A percentile compares a stretch with the other conserved stretches of the same genome.
phyloP scores from a whole-genome alignment of 2,797 vertebrate species.

The Parauchenoglanis ngamensis region DNA sequence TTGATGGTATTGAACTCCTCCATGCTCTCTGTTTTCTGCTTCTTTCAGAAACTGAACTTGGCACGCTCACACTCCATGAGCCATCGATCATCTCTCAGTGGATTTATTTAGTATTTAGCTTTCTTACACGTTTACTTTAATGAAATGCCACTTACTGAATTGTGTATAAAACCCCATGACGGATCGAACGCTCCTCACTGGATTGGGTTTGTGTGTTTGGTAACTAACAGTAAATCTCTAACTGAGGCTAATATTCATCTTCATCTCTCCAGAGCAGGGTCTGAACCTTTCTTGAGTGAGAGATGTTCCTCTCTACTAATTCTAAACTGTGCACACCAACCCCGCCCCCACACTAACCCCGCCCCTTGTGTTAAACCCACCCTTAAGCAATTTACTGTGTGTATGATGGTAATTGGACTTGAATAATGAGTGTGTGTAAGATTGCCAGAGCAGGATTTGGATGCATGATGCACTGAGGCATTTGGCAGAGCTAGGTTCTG shows the following conservation, averaged over 20 bases:
- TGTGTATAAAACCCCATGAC: neutral
- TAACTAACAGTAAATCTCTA: neutral
- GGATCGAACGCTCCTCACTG: neutral
- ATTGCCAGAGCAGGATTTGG: neutral
- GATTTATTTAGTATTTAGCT: neutral
- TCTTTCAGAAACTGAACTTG: neutral
- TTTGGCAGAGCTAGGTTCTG: neutral
- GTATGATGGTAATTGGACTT: neutral
- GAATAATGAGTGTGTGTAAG: neutral
- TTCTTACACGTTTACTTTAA: conserved; percentile 1
- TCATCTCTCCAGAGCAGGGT: neutral
- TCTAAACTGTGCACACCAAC: neutral
- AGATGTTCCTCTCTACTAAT: neutral
- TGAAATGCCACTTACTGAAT: neutral
- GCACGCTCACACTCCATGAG: neutral
- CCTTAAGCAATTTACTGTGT: neutral
- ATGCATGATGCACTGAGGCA: neutral
- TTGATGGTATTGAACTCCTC: conserved; percentile 4
- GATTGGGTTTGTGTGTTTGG: neutral
- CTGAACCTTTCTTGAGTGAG: neutral
- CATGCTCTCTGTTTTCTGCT: neutral
- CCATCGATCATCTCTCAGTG: conserved; percentile 7
- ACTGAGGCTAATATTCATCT: neutral
- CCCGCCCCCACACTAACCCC: neutral
- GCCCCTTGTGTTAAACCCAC: neutral